Base-by-base conservation (phyloP, 2,113 vertebrate species). In the Ia io region DNA sequence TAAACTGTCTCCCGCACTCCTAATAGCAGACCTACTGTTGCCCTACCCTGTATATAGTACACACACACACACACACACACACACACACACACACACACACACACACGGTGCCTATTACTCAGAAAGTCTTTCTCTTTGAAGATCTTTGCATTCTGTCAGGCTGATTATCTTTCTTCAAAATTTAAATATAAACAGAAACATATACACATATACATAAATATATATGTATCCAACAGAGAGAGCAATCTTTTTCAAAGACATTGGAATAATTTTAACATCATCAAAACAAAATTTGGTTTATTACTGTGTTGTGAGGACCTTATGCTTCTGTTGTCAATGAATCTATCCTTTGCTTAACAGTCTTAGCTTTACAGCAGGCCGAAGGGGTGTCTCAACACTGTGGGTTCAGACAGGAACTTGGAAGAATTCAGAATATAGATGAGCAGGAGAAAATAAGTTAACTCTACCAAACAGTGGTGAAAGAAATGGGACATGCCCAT, bases 101-200 rank as follows among this genome's bases (percentile, higher is more conserved):
- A 3, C 40, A 44, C 13, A 14, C 20, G 28, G 17, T 47, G 42
- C 35, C 16, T 59, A 73, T n/a, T 18, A n/a, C 22, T 69, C 30
- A 80, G 44, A 85, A 71, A 5, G 13, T 83, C 25, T 90, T 86
- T 87, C 40, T 86, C 67, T 93, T 84, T 74, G 63, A 94, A 92
- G 30, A 77, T 90, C 86, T 93, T 71, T 88, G 44, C 35, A 49
- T 28, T 84, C 71, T 56, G n/a, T 87, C 51, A 82, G 35, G 17
- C 47, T 84, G 42, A 76, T 90, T 70, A 37, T 42, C 28, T 82
- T 86, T 83, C 78, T 92, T 51, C 12, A 63, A 70, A 47, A 63
- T 93, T 92, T 90, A 76, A 74, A 49, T 56, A 87, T 49, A 78
- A 83, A 65, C 32, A 89, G 5, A 51, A 25, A 37, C n/a, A 61